A percentile compares a stretch with the other conserved stretches of the same genome.
These are phyloP conservation scores for Phymastichus coffea DNA, from an alignment of 1,140 invertebrate species.

Conservation along the genomic window DNA sequence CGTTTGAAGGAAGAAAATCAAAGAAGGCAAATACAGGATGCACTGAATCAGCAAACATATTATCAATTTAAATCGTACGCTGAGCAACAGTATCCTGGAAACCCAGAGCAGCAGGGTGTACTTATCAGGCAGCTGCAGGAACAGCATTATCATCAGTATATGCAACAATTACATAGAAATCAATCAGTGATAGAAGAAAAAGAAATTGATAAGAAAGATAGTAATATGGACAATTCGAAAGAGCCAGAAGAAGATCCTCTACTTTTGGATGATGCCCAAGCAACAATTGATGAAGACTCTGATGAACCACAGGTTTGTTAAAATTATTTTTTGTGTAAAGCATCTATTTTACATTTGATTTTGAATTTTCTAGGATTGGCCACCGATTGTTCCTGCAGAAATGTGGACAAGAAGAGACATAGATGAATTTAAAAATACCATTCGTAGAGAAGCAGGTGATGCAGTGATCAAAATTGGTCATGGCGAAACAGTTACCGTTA, in stretches of 20 bases:
- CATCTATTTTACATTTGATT: not conserved
- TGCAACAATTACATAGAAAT: conserved; percentile 79
- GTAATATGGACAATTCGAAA: conserved; percentile 15
- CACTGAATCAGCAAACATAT: conserved; percentile 94
- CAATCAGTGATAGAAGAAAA: conserved; percentile 63
- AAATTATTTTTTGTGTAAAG: not conserved
- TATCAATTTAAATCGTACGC: conserved; percentile 92
- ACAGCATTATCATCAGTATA: conserved; percentile 97
- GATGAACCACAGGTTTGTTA: conserved; percentile 45
- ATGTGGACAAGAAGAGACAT: conserved; percentile 95
- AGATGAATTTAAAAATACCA: conserved; percentile 87
- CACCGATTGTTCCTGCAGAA: conserved; percentile 73
- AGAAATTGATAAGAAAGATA: conserved; percentile 44
- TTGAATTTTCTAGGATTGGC: conserved; percentile 42
- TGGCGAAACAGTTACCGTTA: conserved; percentile 95
- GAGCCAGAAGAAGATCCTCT: conserved; percentile 31
- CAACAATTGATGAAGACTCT: conserved; percentile 46
- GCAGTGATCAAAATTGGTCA: conserved; percentile 95
- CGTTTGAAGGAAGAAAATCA: conserved; percentile 63
- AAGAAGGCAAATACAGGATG: conserved; percentile 86
- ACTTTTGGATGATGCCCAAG: conserved; percentile 30
- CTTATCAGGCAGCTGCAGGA: conserved; percentile 92
- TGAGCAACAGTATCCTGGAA: conserved; percentile 92
- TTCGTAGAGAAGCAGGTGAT: conserved; percentile 86
- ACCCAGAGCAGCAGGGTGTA: conserved; percentile 90